phyloP scores from a whole-genome alignment of 2,797 vertebrate genomes.

The Mus caroli region DNA sequence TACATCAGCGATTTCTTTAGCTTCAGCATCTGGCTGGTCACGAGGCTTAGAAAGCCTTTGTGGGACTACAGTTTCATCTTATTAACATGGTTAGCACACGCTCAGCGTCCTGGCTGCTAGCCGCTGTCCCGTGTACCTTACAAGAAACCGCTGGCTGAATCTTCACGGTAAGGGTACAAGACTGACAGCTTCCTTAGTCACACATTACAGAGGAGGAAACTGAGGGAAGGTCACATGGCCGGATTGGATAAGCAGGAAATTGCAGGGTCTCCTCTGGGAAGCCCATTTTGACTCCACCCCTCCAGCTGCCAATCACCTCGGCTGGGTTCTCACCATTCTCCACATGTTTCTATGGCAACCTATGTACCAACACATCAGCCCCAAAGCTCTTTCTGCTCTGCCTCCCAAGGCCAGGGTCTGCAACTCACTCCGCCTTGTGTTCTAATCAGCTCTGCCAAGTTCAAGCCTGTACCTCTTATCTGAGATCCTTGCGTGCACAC shows the following conservation, averaged over 20 bases:
- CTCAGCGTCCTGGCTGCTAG: neutral
- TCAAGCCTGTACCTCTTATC: neutral
- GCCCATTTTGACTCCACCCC: neutral
- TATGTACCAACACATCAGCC: fast-evolving
- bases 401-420: neutral
- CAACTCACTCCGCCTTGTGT: neutral
- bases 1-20: slow-evolving; percentile 23
- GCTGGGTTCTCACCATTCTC: no score
- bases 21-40: neutral
- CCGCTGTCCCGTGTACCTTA: neutral
- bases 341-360: neutral
- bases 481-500: neutral
- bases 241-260: neutral
- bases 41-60: slow-evolving; percentile 24
- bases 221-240: neutral
- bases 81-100: neutral
- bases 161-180: neutral
- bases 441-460: neutral
- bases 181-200: neutral
- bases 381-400: neutral
- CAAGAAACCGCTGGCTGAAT: neutral
- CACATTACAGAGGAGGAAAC: neutral
- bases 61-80: neutral
- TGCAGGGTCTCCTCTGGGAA: neutral
- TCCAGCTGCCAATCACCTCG: neutral